Conservation (phyloP, 2,888 invertebrate genomes). For the Eristalis intricaria region DNA sequence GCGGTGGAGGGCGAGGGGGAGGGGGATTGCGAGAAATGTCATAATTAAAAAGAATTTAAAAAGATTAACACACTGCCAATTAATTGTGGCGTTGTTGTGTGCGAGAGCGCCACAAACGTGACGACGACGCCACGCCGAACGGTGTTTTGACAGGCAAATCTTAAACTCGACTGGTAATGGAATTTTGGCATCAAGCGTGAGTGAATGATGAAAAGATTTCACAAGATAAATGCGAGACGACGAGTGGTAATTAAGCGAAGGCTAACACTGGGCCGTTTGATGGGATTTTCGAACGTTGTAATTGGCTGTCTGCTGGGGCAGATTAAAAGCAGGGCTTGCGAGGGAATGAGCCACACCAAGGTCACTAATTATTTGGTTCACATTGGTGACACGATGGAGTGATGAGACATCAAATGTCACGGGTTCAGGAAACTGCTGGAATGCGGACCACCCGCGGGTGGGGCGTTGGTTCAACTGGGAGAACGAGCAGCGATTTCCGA, state of each 20-base stretch:
- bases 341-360: neutral
- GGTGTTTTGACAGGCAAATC: neutral
- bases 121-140: neutral
- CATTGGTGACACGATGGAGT: neutral
- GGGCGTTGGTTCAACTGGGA: too few species aligned
- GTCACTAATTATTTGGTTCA: neutral
- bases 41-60: constrained; percentile 61
- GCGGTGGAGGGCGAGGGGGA: neutral
- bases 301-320: neutral
- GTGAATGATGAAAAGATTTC: neutral
- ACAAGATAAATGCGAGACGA: neutral
- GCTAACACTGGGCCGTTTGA: neutral
- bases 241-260: neutral
- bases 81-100: constrained; percentile 2
- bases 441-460: too few species aligned
- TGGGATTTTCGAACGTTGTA: neutral
- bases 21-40: constrained; percentile 25
- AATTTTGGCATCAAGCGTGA: neutral
- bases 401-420: neutral
- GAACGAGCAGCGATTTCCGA: too few species aligned
- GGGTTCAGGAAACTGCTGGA: too few species aligned
- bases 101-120: neutral
- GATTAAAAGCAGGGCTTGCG: neutral
- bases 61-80: constrained; percentile 31
- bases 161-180: neutral